A percentile compares a stretch with the other conserved stretches of the same genome.
These are phyloP conservation scores for Cuculus canorus DNA, from an alignment of 2,797 vertebrate genomes.

Conservation along the genomic window DNA sequence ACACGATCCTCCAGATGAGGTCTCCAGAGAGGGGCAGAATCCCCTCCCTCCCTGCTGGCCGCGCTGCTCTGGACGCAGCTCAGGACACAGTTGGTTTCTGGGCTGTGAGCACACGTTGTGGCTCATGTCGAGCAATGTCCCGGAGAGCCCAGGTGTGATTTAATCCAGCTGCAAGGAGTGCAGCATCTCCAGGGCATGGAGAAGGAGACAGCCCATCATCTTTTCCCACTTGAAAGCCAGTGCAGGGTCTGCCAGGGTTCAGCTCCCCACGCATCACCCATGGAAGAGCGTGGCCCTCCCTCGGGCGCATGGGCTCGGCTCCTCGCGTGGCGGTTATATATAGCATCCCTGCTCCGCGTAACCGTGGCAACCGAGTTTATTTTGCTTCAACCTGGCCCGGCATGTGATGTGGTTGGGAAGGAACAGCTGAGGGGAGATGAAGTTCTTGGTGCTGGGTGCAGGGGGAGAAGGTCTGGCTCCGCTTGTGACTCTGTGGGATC, in stretches of 20 bases:
- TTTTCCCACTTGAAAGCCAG: accelerated
- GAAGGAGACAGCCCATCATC: not conserved
- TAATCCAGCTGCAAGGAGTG: not conserved
- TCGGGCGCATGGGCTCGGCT: not conserved
- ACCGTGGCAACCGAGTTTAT: constrained; percentile 43
- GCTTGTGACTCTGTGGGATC: accelerated
- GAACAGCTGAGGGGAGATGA: constrained; percentile 5
- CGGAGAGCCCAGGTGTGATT: not conserved
- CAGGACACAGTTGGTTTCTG: too few species aligned
- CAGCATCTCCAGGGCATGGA: accelerated
- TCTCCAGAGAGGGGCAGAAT: too few species aligned
- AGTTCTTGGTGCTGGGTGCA: not conserved
- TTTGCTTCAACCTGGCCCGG: constrained; percentile 40
- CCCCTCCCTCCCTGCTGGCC: too few species aligned
- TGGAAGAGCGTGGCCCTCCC: not conserved
- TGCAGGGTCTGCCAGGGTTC: not conserved
- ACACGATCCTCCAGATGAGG: too few species aligned
- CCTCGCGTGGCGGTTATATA: not conserved
- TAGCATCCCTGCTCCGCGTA: constrained; percentile 30
- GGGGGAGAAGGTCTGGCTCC: not conserved
- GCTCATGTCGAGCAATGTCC: too few species aligned
- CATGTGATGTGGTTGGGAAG: constrained; percentile 40
- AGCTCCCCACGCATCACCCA: not conserved
- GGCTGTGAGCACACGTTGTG: too few species aligned
- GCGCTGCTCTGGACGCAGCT: too few species aligned